Evolutionary conservation across 2,113 vertebrate genomes (phyloP).

Genomic region (Balaenoptera acutorostrata): DNA sequence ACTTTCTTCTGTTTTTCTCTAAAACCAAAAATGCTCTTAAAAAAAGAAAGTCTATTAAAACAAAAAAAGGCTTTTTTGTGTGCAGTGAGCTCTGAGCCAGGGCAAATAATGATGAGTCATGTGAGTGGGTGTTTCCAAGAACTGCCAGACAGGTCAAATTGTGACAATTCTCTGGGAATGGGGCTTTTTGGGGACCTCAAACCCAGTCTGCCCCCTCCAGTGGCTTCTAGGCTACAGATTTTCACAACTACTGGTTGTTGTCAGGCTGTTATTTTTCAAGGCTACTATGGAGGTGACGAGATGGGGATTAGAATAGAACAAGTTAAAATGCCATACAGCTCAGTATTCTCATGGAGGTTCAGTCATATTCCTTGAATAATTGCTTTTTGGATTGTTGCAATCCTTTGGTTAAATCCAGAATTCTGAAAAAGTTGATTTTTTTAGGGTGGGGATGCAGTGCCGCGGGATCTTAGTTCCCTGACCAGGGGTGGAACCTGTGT

Average conservation of each 20-base stretch:
- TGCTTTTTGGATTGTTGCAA: neutral
- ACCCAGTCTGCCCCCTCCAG: neutral
- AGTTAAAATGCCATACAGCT: neutral
- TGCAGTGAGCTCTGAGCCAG: neutral
- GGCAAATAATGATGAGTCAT: conserved; percentile 10
- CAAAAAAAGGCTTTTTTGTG: neutral
- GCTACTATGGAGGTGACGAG: neutral
- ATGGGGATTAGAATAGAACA: neutral
- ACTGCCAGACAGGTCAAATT: neutral
- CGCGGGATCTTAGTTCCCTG: neutral
- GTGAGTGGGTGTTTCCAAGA: neutral
- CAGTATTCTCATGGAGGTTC: neutral
- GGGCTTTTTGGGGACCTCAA: neutral
- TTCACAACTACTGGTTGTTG: neutral
- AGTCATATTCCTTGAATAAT: neutral
- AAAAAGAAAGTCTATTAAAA: conserved; percentile 21
- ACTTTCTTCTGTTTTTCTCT: neutral
- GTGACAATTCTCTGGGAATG: neutral
- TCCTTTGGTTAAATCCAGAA: neutral
- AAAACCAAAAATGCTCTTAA: neutral
- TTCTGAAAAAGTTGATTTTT: neutral
- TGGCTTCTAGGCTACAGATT: neutral
- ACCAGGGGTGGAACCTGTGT: neutral
- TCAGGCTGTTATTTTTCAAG: neutral
- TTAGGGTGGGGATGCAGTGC: neutral